Evolutionary conservation across 2,797 vertebrate species (phyloP), one percentile per base, ranked within the genome.

Genomic region (Cyclura pinguis): DNA sequence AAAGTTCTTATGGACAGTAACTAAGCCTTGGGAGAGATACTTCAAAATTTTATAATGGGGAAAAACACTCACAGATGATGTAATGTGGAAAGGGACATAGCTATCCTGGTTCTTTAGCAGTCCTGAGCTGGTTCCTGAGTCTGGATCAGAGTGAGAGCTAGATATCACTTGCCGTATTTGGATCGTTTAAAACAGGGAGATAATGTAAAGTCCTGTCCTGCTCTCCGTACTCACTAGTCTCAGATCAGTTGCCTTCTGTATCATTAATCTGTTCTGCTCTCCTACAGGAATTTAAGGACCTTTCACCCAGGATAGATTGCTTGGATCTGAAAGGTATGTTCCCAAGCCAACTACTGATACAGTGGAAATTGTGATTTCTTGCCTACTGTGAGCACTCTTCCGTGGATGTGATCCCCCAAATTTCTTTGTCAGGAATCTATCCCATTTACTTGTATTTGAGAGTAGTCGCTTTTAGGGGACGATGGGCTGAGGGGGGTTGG

Each of bases 271-370:
- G 18, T 38, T 78, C 24, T 29, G 29, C 64, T 93, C 88, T 93
- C 91, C 96, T 93, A 47, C 92, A 99, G 99, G 98, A 99, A 90
- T 97, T 99, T 90, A 98, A 98, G 81, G 98, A 99, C 90, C 97
- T 99, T 82, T 98, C 98, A 32, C 98, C 97, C 94, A 97, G 99
- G 95, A 98, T 98, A 59, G 98, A 99, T 93, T 99, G 98, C 96
- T 97, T 99, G 90, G 98, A 99, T 95, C 97, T 99, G 12, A 99
- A 99, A 98, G 98, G 99, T 99, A 91, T 94, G 97, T 55, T 57
- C 91, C 27, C 52, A 10, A 69, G 27, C 12, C 8, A 72, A 13
- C 38, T 20, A 2, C 32, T 55, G 13, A 22, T 14, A 59, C 1
- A 62, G n/a, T 20, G n/a, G 80, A 88, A 24, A 52, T 73, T 2